Base-by-base conservation (phyloP, 1,140 invertebrate genomes). In the Megathymus violae region DNA sequence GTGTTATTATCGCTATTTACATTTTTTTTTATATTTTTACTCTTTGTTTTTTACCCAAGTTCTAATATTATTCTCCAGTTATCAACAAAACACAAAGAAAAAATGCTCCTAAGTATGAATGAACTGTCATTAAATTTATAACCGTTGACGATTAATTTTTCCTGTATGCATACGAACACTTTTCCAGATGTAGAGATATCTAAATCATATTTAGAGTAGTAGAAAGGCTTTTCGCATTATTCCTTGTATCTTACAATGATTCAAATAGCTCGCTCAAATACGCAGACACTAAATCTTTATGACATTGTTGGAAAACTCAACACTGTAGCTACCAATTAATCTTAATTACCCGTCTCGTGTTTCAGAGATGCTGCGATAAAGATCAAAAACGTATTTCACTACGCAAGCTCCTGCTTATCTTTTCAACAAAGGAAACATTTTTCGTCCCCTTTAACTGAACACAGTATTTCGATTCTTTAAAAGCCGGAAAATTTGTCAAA, bases 401-500 rank as follows among this genome's bases (percentile, higher is more conserved):
- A 56, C 56, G 50, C 58, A 61, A 67, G 31, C 31, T 38, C 48
- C 48, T 59, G 51, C 52, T 66, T 64, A 66, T 67, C 61, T 48
- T 43, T 62, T 43, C 44, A 51, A 64, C 48, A 59, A 67, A 64
- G 64, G 60, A 68, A 75, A 69, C 61, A 67, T 71, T 72, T 71
- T 71, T 63, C 67, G 59, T 56, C 62, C 62, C 66, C 62, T 54
- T 75, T 71, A 62, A 70, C 62, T 62, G 40, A 64, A 72, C 67
- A 69, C 63, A 44, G 61, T 48, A 62, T 40, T 31, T 60, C 62
- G 62, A 69, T 72, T 64, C 63, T 63, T 68, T 71, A 71, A 74
- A 76, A 71, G 71, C 71, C 74, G 74, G 74, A 71, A 76, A 76
- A 74, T 74, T 76, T 76, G 68, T 69, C 64, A 63, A 74, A 71